phyloP scores from a whole-genome alignment of 2,797 vertebrate species.

The Sebastes steindachneri region DNA sequence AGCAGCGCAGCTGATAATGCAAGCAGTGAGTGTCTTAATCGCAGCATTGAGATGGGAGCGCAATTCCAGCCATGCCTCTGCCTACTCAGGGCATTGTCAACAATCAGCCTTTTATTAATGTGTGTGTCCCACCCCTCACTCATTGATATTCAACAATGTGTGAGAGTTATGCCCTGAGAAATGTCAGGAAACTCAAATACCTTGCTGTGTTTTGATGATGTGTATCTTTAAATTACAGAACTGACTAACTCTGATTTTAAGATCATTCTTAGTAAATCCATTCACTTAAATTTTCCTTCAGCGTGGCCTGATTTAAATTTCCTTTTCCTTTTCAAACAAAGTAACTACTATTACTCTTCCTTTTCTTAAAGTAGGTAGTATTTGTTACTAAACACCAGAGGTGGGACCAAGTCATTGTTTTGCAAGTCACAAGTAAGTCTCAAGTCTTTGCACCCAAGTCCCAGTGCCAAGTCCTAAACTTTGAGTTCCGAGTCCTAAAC shows the following conservation, averaged over 20 bases:
- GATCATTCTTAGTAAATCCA: neutral
- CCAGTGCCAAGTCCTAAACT: neutral
- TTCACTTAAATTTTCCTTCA: neutral
- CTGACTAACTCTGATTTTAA: neutral
- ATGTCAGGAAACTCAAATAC: conserved; percentile 51
- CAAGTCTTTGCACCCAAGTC: neutral
- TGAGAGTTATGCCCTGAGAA: conserved; percentile 67
- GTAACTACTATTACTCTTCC: neutral
- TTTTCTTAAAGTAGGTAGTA: neutral
- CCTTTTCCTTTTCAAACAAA: neutral
- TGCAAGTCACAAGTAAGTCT: neutral
- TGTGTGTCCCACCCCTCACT: conserved; percentile 77
- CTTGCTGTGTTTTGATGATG: conserved; percentile 34
- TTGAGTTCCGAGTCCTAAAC: neutral
- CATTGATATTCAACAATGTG: conserved; percentile 89
- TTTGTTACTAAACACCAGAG: neutral
- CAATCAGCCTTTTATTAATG: conserved; percentile 87
- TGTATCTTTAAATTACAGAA: neutral
- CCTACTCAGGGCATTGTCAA: conserved; percentile 83
- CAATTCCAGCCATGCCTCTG: conserved; percentile 89
- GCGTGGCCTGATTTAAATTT: neutral
- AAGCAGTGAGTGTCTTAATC: conserved; percentile 79
- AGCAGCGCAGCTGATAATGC: conserved; percentile 74
- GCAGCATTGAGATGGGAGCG: conserved; percentile 83
- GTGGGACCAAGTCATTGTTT: neutral